phyloP scores from a whole-genome alignment of 1,140 invertebrate species.

The Reticulitermes speratus region DNA sequence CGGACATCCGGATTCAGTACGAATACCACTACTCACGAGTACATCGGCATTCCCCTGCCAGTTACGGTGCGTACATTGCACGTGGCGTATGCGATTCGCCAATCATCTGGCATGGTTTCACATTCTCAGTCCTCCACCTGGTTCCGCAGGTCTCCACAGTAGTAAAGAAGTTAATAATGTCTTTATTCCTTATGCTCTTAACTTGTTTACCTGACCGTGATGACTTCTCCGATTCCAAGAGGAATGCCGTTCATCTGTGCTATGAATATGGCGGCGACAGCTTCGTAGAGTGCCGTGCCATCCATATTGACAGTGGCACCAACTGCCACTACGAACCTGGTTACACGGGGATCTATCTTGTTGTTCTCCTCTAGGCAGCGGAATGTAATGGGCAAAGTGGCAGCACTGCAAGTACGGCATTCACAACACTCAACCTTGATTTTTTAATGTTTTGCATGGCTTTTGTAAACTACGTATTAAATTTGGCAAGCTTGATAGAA shows the following conservation, averaged over 20 bases:
- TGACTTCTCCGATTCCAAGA: conserved; percentile 57
- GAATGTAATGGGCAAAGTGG: conserved; percentile 74
- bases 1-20: no score
- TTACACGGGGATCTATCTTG: conserved; percentile 67
- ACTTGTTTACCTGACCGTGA: conserved; percentile 57
- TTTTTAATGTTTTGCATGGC: no score
- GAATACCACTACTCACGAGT: no score
- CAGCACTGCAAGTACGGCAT: conserved; percentile 54
- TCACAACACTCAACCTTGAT: no score
- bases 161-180: background rate
- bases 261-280: conserved; percentile 70
- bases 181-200: background rate
- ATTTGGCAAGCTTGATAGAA: no score
- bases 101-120: no score
- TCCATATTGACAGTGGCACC: conserved; percentile 71
- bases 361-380: conserved; percentile 75
- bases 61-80: no score
- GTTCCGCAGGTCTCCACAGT: no score
- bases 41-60: no score
- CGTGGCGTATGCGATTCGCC: no score
- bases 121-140: no score
- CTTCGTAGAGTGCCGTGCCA: conserved; percentile 71
- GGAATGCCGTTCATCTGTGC: conserved; percentile 66
- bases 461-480: no score
- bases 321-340: conserved; percentile 66